These are phyloP conservation scores for Pinctada fucata DNA, from an alignment of 2,888 invertebrate genomes.

Conservation along the genomic window DNA sequence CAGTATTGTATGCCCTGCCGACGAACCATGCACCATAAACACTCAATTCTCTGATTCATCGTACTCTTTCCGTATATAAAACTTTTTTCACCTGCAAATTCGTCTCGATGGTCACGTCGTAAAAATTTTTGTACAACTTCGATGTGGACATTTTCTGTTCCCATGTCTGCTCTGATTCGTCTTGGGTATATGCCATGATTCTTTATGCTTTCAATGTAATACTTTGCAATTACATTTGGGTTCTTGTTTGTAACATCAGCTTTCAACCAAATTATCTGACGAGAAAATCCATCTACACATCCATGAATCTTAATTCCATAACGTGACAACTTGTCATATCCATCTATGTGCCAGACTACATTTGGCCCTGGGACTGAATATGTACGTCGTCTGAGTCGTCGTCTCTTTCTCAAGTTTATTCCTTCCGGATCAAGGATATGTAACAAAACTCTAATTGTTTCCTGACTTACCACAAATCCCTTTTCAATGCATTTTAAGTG, in stretches of 20 bases:
- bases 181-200: constrained; percentile 12
- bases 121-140: constrained; percentile 13
- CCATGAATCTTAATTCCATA: constrained; percentile 30
- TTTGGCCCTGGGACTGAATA: constrained; percentile 27
- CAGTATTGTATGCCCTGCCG: constrained; percentile 38
- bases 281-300: constrained; percentile 34
- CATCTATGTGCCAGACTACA: constrained; percentile 35
- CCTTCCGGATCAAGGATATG: constrained; percentile 30
- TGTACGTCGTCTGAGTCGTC: constrained; percentile 16
- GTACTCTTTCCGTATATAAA: constrained; percentile 40
- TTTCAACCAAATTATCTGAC: constrained; percentile 25
- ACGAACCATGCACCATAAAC: constrained; percentile 46
- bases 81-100: constrained; percentile 14
- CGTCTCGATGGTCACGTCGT: constrained; percentile 26
- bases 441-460: constrained; percentile 20
- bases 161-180: constrained; percentile 31
- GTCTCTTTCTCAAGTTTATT: background rate
- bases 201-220: constrained; percentile 26
- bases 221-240: constrained; percentile 26
- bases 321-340: constrained; percentile 29
- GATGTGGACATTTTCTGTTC: constrained; percentile 38
- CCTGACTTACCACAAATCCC: constrained; percentile 23
- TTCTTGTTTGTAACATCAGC: constrained; percentile 28
- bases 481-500: constrained; percentile 34
- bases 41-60: constrained; percentile 48